A percentile compares a stretch with the other conserved stretches of the same genome.
Evolutionary conservation across 2,888 invertebrate genomes (phyloP).

Genomic region (Strigamia crassipes): DNA sequence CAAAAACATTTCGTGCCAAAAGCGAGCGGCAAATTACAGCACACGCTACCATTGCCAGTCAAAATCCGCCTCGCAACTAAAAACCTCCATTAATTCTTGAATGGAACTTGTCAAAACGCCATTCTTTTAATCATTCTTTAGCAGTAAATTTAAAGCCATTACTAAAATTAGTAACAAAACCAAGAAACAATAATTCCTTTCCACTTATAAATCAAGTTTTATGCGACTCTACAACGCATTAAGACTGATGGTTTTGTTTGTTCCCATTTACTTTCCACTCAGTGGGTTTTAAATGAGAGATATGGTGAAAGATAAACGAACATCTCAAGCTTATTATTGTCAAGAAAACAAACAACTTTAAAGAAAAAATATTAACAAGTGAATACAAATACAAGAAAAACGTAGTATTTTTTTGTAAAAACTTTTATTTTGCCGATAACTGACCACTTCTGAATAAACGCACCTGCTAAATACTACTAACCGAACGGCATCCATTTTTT

Average conservation of each 20-base stretch:
- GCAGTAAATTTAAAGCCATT: neutral
- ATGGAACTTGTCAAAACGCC: neutral
- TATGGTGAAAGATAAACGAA: neutral
- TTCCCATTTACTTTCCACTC: neutral
- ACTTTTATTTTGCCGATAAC: too few relatives aligned
- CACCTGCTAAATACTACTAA: too few relatives aligned
- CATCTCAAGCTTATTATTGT: neutral
- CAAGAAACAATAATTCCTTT: neutral
- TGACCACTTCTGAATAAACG: too few relatives aligned
- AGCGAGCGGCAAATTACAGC: neutral
- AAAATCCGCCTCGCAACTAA: neutral
- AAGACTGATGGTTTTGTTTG: neutral
- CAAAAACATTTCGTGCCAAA: neutral
- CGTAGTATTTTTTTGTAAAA: too few relatives aligned
- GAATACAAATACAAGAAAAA: too few relatives aligned
- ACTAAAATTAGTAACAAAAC: neutral
- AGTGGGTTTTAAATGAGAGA: neutral
- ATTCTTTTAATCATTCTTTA: neutral
- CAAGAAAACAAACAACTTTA: neutral
- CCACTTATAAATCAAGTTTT: too few relatives aligned
- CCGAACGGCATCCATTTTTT: too few relatives aligned
- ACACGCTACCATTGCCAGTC: neutral
- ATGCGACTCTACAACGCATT: too few relatives aligned
- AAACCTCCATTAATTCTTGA: slow-evolving; percentile 3
- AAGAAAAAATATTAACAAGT: too few relatives aligned